Evolutionary conservation across 1,140 invertebrate genomes (phyloP).

Genomic region (Solenopsis invicta): DNA sequence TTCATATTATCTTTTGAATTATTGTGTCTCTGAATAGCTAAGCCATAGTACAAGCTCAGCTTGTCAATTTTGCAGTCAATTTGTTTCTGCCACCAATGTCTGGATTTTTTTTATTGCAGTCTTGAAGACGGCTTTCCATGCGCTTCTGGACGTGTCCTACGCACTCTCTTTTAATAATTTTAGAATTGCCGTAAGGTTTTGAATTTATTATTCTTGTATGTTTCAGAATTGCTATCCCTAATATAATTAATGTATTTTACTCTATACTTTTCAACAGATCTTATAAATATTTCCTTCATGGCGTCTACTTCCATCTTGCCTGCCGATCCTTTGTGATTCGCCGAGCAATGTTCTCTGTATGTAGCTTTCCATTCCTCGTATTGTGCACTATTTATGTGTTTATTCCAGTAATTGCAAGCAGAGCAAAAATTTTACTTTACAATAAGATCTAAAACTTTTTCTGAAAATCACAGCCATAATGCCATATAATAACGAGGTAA

Average conservation of each 20-base stretch:
- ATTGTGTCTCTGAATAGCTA: too few relatives aligned
- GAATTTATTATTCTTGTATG: too few relatives aligned
- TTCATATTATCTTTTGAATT: too few relatives aligned
- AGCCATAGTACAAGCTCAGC: background rate
- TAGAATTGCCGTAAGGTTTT: too few relatives aligned
- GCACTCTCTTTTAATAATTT: conserved; percentile 34
- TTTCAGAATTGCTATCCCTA: too few relatives aligned
- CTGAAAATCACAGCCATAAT: conserved; percentile 40
- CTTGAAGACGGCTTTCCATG: conserved; percentile 15
- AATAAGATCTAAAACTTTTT: conserved; percentile 34
- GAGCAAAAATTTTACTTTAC: conserved; percentile 12
- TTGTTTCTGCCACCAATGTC: conserved; percentile 2
- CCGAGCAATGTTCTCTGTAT: background rate
- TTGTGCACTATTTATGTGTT: conserved; percentile 42
- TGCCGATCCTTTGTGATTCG: conserved; percentile 59
- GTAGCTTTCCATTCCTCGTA: background rate
- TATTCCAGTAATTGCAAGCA: conserved; percentile 46
- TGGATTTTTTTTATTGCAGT: conserved; percentile 17
- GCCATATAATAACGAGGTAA: conserved; percentile 61
- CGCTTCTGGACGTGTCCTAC: conserved; percentile 26
- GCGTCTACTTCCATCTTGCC: conserved; percentile 71
- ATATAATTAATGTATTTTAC: too few relatives aligned
- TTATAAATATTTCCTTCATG: conserved; percentile 59
- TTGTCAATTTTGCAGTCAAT: conserved; percentile 36
- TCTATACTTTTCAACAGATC: conserved; percentile 50